These are phyloP conservation scores for Falcunculus frontatus DNA, from an alignment of 2,113 vertebrate species.

Conservation along the genomic window DNA sequence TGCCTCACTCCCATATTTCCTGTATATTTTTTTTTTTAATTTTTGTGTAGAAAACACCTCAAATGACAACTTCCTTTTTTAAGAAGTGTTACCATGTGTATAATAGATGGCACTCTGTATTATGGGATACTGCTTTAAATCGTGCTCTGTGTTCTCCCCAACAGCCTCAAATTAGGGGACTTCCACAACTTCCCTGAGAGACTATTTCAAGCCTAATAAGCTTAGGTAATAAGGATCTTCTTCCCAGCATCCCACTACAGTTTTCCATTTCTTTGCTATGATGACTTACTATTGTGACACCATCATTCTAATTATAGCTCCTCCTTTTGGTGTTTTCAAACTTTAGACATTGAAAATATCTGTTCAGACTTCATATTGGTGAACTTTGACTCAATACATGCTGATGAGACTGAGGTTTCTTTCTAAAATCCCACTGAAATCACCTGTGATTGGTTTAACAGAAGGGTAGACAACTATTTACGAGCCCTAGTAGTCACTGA, in stretches of 20 bases:
- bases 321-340: not conserved
- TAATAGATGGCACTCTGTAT: not conserved
- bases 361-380: not conserved
- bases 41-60: not conserved
- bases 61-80: not conserved
- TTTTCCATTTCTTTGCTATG: not conserved
- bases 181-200: not conserved
- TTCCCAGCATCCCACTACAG: not conserved
- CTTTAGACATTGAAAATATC: not conserved
- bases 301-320: not conserved
- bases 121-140: not conserved
- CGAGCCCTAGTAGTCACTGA: not conserved
- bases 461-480: not conserved
- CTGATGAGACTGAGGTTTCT: not conserved
- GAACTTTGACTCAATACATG: not conserved
- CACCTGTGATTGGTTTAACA: fast-evolving
- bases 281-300: not conserved
- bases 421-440: not conserved
- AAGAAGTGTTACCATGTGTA: not conserved
- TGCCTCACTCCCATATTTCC: not conserved
- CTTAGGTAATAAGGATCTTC: fast-evolving
- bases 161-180: not conserved
- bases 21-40: not conserved
- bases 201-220: not conserved
- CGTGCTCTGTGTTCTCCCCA: not conserved